Base-by-base conservation (phyloP, 2,797 vertebrate genomes). In the Melanotaenia nigrans region DNA sequence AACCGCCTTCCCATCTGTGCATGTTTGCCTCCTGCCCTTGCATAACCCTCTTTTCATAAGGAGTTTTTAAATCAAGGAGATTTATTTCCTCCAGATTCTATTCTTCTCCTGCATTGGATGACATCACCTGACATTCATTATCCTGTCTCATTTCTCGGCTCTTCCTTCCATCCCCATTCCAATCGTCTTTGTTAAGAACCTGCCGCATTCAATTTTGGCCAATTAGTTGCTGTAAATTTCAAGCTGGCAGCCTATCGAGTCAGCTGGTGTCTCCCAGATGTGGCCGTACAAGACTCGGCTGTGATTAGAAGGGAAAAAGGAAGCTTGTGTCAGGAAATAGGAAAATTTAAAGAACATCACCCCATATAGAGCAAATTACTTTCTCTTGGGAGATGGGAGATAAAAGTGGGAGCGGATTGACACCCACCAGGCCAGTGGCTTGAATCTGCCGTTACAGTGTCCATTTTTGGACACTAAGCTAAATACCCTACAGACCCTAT, bases 161-260 rank as follows among this genome's bases (percentile, higher is more conserved):
- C 14, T 56, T 28, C 42, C 79, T 90, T 58, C 68, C 45, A 58
- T 57, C 61, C 67, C 42, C 25, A 30, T 51, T 85, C 79, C 55
- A 65, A 38, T 81, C 67, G 68, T 77, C 71, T 60, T 86, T 91
- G 84, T 90, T 89, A 90, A 86, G 61, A 91, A 83, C 81, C 83
- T 84, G 85, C 86, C 70, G 80, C 77, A 81, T 93, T 93, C 81
- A 84, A 87, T 90, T 93, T 91, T 76, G 68, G 57, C 82, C 87
- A 77, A 87, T 95, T 93, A 93, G 84, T 68, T 76, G 68, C 83
- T 82, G 87, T 90, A 92, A 91, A 90, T 94, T 90, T 91, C 71
- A 85, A 81, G 1, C 55, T 67, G 32, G 78, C 92, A 83, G 82
- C 78, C 81, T 71, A 85, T 89, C 55, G 77, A 87, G 88, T 78